phyloP scores from a whole-genome alignment of 2,888 invertebrate species.

The Hydriomena furcata region DNA sequence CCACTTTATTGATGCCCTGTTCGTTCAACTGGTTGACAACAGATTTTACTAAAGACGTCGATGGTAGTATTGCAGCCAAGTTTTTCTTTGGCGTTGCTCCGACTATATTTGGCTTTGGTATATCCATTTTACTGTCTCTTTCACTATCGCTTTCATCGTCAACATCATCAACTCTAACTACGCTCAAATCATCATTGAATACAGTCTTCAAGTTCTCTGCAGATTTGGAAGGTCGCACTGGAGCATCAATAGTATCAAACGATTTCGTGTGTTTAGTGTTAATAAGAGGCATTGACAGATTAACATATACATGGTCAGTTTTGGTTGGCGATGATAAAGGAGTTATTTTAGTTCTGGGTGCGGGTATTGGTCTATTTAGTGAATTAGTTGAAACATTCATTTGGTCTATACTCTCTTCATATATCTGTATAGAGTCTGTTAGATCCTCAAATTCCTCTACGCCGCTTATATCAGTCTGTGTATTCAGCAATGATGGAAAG shows the following conservation, averaged over 20 bases:
- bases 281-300: constrained; percentile 80
- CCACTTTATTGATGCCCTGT: constrained; percentile 67
- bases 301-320: constrained; percentile 83
- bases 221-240: constrained; percentile 65
- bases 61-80: constrained; percentile 61
- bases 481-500: constrained; percentile 64
- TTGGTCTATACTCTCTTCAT: constrained; percentile 71
- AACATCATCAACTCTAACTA: constrained; percentile 37
- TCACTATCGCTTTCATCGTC: constrained; percentile 41
- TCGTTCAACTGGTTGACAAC: constrained; percentile 71
- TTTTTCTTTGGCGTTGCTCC: constrained; percentile 73
- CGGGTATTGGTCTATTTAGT: constrained; percentile 82
- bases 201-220: constrained; percentile 61
- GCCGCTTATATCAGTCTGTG: constrained; percentile 68
- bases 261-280: constrained; percentile 58
- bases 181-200: constrained; percentile 36
- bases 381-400: constrained; percentile 70
- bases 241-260: constrained; percentile 63
- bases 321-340: constrained; percentile 66
- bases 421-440: constrained; percentile 87
- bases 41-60: constrained; percentile 74
- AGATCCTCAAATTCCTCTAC: constrained; percentile 84
- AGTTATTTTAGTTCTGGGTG: constrained; percentile 80
- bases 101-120: constrained; percentile 70
- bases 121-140: constrained; percentile 22